Evolutionary conservation across 2,113 vertebrate genomes (phyloP), one percentile per base, ranked within the genome.

Genomic region (Tenebrosternarchus preto): DNA sequence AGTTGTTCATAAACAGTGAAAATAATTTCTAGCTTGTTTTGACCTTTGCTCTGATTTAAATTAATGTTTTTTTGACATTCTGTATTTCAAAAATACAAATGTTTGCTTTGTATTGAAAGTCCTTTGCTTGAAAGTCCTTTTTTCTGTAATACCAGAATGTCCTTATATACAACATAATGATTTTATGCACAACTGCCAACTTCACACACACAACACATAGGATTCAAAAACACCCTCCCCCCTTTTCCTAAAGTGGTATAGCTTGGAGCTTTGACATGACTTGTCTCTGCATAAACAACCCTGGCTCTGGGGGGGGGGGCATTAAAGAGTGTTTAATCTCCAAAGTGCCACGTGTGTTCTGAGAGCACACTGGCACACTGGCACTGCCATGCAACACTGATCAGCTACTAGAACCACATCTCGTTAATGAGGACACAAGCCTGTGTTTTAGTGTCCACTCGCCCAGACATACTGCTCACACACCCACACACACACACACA

Each of bases 381-480:
- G 24, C n/a, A n/a, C 73, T 82, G 82, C 85, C 84, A 87, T 83
- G 86, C 80, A 83, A 83, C 85, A 70, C 85, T 87, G 88, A 86
- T 80, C 86, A 84, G 76, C 84, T 86, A 80, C 83, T 82, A 78
- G 87, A 85, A 88, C 88, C 84, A 82, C 77, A 83, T 84, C 82
- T 86, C 87, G 87, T 88, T 92, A 90, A 91, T 88, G 85, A 91
- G 86, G 84, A 88, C 83, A 88, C 80, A 81, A 67, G 82, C 87
- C 85, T 87, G 85, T 83, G 68, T 89, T 83, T 91, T 88, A 90
- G 82, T 80, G 72, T 85, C 87, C 87, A 80, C 55, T 71, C 83
- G 71, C 85, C 81, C 84, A 67, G 73, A 76, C 68, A 46, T 56
- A 82, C 50, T 70, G 57, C 69, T 43, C 70, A 73, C 27, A 73